phyloP scores from a whole-genome alignment of 2,113 vertebrate species.

The Cavia aperea region DNA sequence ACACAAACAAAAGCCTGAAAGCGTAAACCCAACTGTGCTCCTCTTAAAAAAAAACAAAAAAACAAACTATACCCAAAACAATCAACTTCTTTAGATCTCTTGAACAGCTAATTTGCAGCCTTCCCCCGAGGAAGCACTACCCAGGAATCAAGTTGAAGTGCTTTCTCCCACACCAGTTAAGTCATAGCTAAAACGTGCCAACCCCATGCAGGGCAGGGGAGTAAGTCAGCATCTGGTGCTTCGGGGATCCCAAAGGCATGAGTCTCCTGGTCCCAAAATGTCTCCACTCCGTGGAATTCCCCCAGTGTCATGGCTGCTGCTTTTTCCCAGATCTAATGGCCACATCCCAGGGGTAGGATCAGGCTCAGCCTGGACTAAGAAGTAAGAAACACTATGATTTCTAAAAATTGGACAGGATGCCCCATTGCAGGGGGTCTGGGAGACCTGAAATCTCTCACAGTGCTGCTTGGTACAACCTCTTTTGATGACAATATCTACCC shows the following conservation, averaged over 20 bases:
- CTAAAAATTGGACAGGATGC: accelerated
- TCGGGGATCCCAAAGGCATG: not conserved
- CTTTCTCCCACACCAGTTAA: slow-evolving; percentile 48
- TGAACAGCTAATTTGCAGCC: slow-evolving; percentile 29
- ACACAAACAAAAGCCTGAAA: slow-evolving; percentile 37
- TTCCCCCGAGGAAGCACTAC: not conserved
- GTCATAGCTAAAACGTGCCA: not conserved
- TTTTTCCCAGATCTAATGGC: not conserved
- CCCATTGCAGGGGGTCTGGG: not conserved
- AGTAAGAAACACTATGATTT: accelerated
- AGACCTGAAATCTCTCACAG: accelerated
- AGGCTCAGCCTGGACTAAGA: not conserved
- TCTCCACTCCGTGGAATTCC: not conserved
- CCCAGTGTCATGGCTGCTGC: accelerated
- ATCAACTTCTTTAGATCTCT: not conserved
- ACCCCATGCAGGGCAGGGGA: not conserved
- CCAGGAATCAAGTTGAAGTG: not conserved
- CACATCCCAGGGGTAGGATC: not conserved
- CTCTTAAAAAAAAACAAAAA: not conserved
- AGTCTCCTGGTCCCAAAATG: not conserved
- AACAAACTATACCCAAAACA: not conserved
- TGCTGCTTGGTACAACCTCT: not conserved
- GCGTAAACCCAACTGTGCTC: not conserved
- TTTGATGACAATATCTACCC: not conserved
- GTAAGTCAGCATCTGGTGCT: not conserved